phyloP scores from a whole-genome alignment of 1,140 invertebrate genomes.

The Dysdera silvatica region DNA sequence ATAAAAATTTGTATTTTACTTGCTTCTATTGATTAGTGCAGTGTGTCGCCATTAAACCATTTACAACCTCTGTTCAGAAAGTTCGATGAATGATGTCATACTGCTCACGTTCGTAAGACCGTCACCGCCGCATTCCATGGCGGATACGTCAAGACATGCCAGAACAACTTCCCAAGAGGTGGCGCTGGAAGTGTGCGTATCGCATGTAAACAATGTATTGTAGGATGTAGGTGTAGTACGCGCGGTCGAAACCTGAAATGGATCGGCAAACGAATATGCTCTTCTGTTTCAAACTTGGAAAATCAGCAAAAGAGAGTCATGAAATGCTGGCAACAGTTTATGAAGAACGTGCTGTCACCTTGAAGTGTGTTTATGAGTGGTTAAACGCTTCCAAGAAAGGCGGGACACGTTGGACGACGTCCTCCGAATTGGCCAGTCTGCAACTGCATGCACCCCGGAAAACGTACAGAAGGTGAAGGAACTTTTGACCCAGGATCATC shows the following conservation, averaged over 20 bases:
- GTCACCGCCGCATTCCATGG: not conserved
- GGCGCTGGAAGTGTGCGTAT: not conserved
- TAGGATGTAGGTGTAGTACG: not conserved
- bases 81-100: not conserved
- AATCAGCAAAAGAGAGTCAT: too few species aligned
- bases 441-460: too few species aligned
- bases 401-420: too few species aligned
- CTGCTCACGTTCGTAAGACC: not conserved
- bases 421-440: not conserved
- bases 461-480: slow-evolving; percentile 1
- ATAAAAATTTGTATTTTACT: too few species aligned
- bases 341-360: not conserved
- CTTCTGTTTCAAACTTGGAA: too few species aligned
- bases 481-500: not conserved
- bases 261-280: not conserved
- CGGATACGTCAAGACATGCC: not conserved
- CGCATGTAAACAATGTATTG: too few species aligned
- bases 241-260: not conserved
- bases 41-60: too few species aligned
- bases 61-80: too few species aligned
- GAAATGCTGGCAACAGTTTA: not conserved
- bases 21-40: too few species aligned
- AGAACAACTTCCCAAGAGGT: not conserved
- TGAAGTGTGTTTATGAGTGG: too few species aligned
- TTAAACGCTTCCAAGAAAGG: not conserved